A percentile compares a stretch with the other conserved stretches of the same genome.
These are phyloP conservation scores for Benthosema pterotum DNA, from an alignment of 2,797 vertebrate species.

Conservation along the genomic window DNA sequence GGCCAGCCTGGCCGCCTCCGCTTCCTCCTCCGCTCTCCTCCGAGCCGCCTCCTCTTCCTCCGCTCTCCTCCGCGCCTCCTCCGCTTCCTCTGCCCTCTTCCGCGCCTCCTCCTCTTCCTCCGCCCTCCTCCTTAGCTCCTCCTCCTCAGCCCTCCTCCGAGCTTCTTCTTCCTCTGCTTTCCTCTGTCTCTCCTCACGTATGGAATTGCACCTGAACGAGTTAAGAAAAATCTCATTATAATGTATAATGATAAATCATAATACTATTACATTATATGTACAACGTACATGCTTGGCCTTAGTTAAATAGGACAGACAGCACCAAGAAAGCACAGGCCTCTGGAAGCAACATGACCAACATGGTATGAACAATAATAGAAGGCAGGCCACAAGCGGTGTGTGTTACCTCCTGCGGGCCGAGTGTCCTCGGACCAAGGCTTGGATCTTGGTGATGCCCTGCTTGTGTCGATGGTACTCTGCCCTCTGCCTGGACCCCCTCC, in stretches of 20 bases:
- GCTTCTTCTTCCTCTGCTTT: constrained; percentile 62
- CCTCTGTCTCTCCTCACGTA: constrained; percentile 76
- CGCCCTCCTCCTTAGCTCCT: no score
- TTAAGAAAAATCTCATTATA: no score
- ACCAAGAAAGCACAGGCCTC: no score
- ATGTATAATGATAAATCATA: no score
- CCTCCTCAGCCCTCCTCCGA: no score
- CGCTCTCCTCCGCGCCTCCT: no score
- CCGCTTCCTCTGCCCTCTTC: no score
- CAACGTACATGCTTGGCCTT: no score
- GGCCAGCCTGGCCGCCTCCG: not conserved
- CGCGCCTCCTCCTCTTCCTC: constrained; percentile 50
- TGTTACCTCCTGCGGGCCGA: constrained; percentile 88
- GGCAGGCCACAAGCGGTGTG: not conserved
- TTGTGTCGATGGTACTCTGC: constrained; percentile 65
- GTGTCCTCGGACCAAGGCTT: constrained; percentile 87
- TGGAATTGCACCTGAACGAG: constrained; percentile 69
- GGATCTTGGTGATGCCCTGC: constrained; percentile 80
- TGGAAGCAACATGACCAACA: not conserved
- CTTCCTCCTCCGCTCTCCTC: no score
- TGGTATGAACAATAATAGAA: not conserved
- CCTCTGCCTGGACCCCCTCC: constrained; percentile 83
- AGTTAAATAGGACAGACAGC: no score
- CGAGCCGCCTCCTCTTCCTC: no score
- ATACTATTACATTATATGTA: no score